Percentiles rank a stretch among this genome's conserved stretches.
phyloP scores from a whole-genome alignment of 2,113 vertebrate species.

The Gobius niger region DNA sequence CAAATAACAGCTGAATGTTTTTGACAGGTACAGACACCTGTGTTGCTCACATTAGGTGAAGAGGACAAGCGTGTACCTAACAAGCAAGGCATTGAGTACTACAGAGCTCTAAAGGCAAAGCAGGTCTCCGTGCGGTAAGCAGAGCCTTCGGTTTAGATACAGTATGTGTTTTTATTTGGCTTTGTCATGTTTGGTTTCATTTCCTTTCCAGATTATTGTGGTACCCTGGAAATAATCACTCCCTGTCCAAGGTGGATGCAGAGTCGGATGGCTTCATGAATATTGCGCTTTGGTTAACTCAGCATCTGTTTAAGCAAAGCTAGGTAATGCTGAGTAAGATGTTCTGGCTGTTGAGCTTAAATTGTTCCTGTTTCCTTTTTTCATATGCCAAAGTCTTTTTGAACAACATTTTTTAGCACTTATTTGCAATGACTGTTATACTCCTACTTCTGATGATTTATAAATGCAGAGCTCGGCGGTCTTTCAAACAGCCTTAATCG shows the following conservation, averaged over 20 bases:
- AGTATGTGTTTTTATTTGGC: not conserved
- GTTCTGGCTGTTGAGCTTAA: conserved; percentile 4
- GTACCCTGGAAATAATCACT: conserved; percentile 90
- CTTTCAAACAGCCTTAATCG: conserved; percentile 1
- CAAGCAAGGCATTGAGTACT: conserved; percentile 92
- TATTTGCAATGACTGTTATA: conserved; percentile 14
- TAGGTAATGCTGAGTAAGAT: not conserved
- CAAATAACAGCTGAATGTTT: not conserved
- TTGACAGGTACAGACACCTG: conserved; percentile 84
- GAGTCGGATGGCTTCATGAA: conserved; percentile 95
- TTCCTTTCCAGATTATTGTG: conserved; percentile 82
- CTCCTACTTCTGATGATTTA: not conserved
- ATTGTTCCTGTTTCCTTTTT: conserved; percentile 11
- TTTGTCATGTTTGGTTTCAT: conserved; percentile 1
- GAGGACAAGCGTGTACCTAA: conserved; percentile 89
- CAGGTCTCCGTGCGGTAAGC: conserved; percentile 85
- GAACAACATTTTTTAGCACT: conserved; percentile 2
- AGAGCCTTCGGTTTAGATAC: not conserved
- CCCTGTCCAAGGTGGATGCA: conserved; percentile 87
- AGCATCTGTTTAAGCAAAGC: conserved; percentile 77
- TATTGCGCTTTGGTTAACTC: conserved; percentile 84
- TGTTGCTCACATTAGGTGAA: conserved; percentile 88
- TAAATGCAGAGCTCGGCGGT: not conserved
- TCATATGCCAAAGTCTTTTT: conserved; percentile 50
- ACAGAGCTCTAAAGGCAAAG: conserved; percentile 85